Base-by-base conservation (phyloP, 2,888 invertebrate species). In the Lacanobia wlatinum region DNA sequence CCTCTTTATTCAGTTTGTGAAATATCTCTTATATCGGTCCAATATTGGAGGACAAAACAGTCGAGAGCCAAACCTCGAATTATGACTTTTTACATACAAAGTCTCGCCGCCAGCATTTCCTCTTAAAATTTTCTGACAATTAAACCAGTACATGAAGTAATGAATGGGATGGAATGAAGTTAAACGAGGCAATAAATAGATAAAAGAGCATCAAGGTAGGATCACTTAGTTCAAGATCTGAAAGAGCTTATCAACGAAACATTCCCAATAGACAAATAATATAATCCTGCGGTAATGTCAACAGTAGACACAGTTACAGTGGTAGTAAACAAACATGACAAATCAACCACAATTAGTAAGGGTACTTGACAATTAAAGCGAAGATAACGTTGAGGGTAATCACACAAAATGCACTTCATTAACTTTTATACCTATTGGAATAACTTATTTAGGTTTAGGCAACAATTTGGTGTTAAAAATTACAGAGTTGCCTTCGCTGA, bases 241-340 rank as follows among this genome's bases (percentile, higher is more conserved):
- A 43, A 55, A 34, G 43, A 69, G 16, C 21, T 14, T 12, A 46
- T 16, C 12, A 48, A 38, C 6, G 9, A 21, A 46, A n/a, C 9
- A 14, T 72, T 50, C 10, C 3, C 10, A 60, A 28, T 21, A 21
- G 21, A 34, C 14, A 56, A 1, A 43, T 10, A 14, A 40, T n/a
- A 12, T n/a, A 10, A 46, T 14, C n/a, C 38, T 14, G 14, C 18
- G 8, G 3, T 40, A 48, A 34, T 34, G 12, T 0, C 14, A 43
- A 21, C 3, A 14, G 28, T 73, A 74, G 14, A 16, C 23, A 28
- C 6, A 23, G 34, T n/a, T n/a, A 16, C 46, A 23, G 8, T 9
- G 10, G 8, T 14, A 12, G 43, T 62, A 74, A 64, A 55, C 40
- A 73, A 72, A 65, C 18, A 65, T 40, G 75, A 65, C 18, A 9